Evolutionary conservation across 1,140 invertebrate genomes (phyloP).

Genomic region (Drosophila simulans): DNA sequence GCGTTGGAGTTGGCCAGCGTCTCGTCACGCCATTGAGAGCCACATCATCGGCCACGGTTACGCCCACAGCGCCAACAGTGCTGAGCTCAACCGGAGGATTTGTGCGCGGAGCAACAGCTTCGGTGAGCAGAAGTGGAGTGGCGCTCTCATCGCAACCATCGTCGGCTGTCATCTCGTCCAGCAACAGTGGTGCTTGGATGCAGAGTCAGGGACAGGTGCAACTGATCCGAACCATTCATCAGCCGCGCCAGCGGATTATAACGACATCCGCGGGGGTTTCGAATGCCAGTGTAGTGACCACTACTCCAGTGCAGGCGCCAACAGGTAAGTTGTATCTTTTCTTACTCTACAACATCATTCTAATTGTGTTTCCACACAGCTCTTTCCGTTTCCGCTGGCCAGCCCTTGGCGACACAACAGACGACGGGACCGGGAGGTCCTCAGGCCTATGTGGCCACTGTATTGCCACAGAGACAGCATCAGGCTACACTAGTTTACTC

Average conservation of each 20-base stretch:
- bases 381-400: constrained; percentile 56
- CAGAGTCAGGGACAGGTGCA: constrained; percentile 76
- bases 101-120: constrained; percentile 58
- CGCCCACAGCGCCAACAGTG: constrained; percentile 47
- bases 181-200: constrained; percentile 82
- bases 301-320: constrained; percentile 60
- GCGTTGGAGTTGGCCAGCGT: constrained; percentile 62
- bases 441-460: constrained; percentile 80
- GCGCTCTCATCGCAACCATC: constrained; percentile 62
- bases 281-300: constrained; percentile 54
- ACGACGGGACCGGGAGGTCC: constrained; percentile 46
- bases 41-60: constrained; percentile 67
- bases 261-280: constrained; percentile 69
- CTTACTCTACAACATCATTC: neutral
- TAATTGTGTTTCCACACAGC: constrained; percentile 12
- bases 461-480: constrained; percentile 78
- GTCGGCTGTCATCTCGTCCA: constrained; percentile 79
- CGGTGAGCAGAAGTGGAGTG: constrained; percentile 52
- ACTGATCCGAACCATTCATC: constrained; percentile 78
- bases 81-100: constrained; percentile 64
- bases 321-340: constrained; percentile 23
- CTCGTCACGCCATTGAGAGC: constrained; percentile 72
- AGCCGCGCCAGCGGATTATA: constrained; percentile 74
- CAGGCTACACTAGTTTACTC: constrained; percentile 83
- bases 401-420: constrained; percentile 43